phyloP scores from a whole-genome alignment of 2,113 vertebrate genomes.

The Ptilorrhoa leucosticta region DNA sequence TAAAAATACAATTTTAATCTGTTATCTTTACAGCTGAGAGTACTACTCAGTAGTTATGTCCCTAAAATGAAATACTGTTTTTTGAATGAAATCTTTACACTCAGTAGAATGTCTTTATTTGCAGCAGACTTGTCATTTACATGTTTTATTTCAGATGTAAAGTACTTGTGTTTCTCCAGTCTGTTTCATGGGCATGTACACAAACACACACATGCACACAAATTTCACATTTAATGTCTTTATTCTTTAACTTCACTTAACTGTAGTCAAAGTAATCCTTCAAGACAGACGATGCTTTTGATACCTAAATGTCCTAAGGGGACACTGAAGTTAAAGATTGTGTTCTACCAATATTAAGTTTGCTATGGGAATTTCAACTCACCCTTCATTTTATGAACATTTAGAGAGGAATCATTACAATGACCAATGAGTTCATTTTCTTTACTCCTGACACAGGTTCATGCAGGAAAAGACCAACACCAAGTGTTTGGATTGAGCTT shows the following conservation, averaged over 20 bases:
- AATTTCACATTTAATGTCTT: neutral
- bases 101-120: neutral
- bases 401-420: neutral
- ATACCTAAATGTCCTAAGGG: neutral
- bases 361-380: neutral
- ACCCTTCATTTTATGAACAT: neutral
- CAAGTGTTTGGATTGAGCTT: neutral
- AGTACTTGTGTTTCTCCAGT: neutral
- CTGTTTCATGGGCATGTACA: neutral
- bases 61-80: neutral
- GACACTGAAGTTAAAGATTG: neutral
- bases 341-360: neutral
- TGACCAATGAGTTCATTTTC: neutral
- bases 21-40: neutral
- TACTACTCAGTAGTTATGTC: neutral
- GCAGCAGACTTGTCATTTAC: neutral
- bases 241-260: neutral
- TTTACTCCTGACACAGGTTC: neutral
- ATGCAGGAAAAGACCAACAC: neutral
- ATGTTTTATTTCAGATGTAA: neutral
- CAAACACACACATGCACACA: neutral
- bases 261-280: neutral
- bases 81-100: neutral
- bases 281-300: neutral
- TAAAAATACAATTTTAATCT: neutral